These are phyloP conservation scores for Priocnemis perturbator DNA, from an alignment of 2,888 invertebrate species.

Conservation along the genomic window DNA sequence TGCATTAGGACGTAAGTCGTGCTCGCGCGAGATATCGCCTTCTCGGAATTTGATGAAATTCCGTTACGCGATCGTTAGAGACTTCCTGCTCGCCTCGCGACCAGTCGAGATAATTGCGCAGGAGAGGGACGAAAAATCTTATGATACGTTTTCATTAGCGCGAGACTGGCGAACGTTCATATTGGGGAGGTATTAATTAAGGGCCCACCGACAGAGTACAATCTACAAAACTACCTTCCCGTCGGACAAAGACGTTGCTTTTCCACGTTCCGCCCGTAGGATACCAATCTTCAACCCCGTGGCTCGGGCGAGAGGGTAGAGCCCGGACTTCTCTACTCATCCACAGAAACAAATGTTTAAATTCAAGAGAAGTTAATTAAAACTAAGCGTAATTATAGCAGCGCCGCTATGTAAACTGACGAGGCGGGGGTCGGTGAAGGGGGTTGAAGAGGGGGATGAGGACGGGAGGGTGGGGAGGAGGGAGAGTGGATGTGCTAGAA, in stretches of 20 bases:
- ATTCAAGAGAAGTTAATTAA: slow-evolving; percentile 68
- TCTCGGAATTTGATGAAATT: too few species aligned
- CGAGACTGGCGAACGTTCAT: too few species aligned
- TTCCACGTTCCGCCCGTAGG: slow-evolving; percentile 15
- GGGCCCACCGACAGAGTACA: background rate
- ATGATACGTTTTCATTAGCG: too few species aligned
- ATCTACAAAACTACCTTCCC: slow-evolving; percentile 2
- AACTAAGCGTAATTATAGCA: slow-evolving; percentile 66
- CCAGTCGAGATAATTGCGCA: too few species aligned
- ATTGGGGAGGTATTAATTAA: background rate
- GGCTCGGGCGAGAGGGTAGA: slow-evolving; percentile 13
- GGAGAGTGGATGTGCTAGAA: background rate
- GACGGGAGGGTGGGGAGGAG: slow-evolving; percentile 3
- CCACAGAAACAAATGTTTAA: slow-evolving; percentile 63
- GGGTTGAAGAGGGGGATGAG: slow-evolving; percentile 14
- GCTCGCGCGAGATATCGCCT: too few species aligned
- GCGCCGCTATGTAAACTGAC: slow-evolving; percentile 58
- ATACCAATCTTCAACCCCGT: slow-evolving; percentile 40
- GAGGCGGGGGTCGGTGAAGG: slow-evolving; percentile 20
- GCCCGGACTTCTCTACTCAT: slow-evolving; percentile 46
- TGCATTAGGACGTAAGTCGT: too few species aligned
- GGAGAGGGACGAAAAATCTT: too few species aligned
- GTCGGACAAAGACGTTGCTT: slow-evolving; percentile 40
- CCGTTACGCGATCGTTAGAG: too few species aligned
- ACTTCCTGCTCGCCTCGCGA: too few species aligned